Conservation (phyloP, 2,113 vertebrate species). For the Excalfactoria chinensis region DNA sequence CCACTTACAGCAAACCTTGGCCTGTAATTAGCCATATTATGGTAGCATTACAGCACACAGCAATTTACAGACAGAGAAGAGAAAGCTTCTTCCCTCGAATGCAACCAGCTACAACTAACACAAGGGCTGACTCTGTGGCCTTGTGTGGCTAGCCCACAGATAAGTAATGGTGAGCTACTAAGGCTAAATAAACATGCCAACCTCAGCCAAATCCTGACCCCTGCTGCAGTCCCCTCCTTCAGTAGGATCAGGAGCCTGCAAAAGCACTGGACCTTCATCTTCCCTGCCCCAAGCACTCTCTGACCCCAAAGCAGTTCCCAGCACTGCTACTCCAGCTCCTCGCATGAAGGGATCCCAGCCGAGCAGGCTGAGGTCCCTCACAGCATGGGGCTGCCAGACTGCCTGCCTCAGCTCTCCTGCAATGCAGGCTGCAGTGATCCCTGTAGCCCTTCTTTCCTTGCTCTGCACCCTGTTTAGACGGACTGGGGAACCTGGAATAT, state of each 20-base stretch:
- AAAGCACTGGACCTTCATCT: neutral
- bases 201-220: neutral
- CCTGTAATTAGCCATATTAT: neutral
- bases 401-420: neutral
- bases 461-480: neutral
- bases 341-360: neutral
- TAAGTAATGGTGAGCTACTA: neutral
- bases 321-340: neutral
- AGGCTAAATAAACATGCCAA: neutral
- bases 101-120: conserved; percentile 54
- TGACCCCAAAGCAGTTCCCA: neutral
- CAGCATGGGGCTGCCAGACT: rapidly evolving
- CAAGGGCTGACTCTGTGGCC: neutral
- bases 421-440: neutral
- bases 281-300: neutral
- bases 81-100: neutral
- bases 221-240: neutral
- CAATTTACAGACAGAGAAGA: neutral
- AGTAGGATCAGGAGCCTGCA: neutral
- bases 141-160: neutral
- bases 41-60: neutral
- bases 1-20: neutral
- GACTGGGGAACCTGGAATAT: neutral
- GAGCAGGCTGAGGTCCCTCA: rapidly evolving
- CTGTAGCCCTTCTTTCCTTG: neutral